phyloP scores from a whole-genome alignment of 1,140 invertebrate genomes.

The Lepidurus couesii region DNA sequence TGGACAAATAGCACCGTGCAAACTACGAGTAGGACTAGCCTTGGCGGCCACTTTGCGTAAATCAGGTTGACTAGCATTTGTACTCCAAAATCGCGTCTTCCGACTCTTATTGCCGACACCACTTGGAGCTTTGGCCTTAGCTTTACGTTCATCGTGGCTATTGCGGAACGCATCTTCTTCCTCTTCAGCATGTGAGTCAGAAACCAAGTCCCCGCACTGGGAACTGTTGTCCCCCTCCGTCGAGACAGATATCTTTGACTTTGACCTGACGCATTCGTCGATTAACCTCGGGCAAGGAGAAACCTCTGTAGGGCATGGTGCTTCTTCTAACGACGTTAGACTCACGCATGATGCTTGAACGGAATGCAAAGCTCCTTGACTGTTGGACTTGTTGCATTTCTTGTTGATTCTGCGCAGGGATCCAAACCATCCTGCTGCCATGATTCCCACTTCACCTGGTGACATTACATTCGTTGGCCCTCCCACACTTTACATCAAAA shows the following conservation, averaged over 20 bases:
- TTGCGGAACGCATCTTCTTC: not conserved
- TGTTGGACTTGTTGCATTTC: slow-evolving; percentile 3
- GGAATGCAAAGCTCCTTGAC: not conserved
- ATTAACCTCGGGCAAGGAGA: not conserved
- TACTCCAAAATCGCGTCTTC: slow-evolving; percentile 13
- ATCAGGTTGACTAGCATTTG: slow-evolving; percentile 17
- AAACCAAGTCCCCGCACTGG: not conserved
- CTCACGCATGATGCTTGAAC: not conserved
- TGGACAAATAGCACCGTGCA: not conserved
- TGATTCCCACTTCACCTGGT: slow-evolving; percentile 1
- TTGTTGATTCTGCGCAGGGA: not conserved
- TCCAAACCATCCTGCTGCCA: slow-evolving; percentile 7
- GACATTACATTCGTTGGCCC: not conserved
- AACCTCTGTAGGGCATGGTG: not conserved
- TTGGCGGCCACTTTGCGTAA: not conserved
- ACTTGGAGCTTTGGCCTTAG: not conserved
- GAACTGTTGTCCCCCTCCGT: not conserved
- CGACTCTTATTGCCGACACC: not conserved
- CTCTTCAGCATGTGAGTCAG: not conserved
- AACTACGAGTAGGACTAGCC: not conserved
- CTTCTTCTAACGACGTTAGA: not conserved
- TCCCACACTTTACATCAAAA: not conserved
- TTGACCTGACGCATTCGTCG: not conserved
- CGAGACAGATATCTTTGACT: not conserved
- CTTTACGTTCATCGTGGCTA: not conserved